These are phyloP conservation scores for Endomychus coccineus DNA, from an alignment of 2,888 invertebrate species.

Conservation along the genomic window DNA sequence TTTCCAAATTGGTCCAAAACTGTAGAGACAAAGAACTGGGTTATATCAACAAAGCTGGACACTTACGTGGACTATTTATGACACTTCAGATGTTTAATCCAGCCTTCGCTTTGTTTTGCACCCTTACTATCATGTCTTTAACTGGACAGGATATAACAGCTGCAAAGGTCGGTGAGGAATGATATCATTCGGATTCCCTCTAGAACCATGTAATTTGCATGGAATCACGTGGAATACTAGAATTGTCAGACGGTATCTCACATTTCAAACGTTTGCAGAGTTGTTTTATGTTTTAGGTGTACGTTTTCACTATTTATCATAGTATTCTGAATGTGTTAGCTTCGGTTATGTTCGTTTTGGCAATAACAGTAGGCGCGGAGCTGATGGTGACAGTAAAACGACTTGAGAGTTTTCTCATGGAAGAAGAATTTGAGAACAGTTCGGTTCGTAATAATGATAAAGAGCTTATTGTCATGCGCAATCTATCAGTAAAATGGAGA, in stretches of 20 bases:
- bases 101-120: conserved; percentile 63
- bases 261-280: too few relatives aligned
- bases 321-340: conserved; percentile 11
- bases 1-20: conserved; percentile 26
- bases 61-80: conserved; percentile 53
- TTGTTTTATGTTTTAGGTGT: conserved; percentile 9
- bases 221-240: too few relatives aligned
- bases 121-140: conserved; percentile 58
- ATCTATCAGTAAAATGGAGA: conserved; percentile 38
- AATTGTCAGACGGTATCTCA: too few relatives aligned
- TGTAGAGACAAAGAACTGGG: conserved; percentile 16
- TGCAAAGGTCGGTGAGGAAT: conserved; percentile 41
- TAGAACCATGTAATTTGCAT: too few relatives aligned
- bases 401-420: conserved; percentile 8
- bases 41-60: conserved; percentile 28
- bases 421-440: conserved; percentile 10
- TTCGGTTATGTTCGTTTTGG: conserved; percentile 13
- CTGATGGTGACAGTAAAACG: conserved; percentile 7
- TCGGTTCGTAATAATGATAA: too few relatives aligned
- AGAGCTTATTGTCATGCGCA: too few relatives aligned
- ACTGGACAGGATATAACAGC: conserved; percentile 50
- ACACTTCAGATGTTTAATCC: conserved; percentile 69
- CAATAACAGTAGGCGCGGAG: conserved; percentile 10
- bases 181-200: too few relatives aligned
- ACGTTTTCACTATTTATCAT: conserved; percentile 10